These are phyloP conservation scores for Papilio glaucus DNA, from an alignment of 1,140 invertebrate species.

Conservation along the genomic window DNA sequence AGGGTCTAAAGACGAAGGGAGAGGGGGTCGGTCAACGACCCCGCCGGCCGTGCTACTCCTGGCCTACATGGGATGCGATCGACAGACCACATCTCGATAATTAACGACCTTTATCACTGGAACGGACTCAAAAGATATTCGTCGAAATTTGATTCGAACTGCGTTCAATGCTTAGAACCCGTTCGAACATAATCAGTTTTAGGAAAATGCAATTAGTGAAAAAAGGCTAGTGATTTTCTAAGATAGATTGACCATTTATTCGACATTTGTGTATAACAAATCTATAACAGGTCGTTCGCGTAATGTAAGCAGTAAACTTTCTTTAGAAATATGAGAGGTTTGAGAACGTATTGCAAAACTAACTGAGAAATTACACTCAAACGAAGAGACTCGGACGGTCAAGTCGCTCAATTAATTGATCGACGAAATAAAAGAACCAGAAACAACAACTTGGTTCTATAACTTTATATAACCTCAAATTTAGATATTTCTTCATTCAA, in stretches of 20 bases:
- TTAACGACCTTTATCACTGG: constrained; percentile 12
- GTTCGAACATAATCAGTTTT: no score
- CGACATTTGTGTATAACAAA: neutral
- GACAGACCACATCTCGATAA: constrained; percentile 38
- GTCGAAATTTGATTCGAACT: constrained; percentile 15
- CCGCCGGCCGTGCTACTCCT: constrained; percentile 73
- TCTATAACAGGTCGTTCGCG: constrained; percentile 10
- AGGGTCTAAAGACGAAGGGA: constrained; percentile 54
- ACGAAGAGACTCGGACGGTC: neutral
- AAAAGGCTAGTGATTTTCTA: no score
- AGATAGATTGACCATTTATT: no score
- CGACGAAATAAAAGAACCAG: neutral
- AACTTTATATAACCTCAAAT: neutral
- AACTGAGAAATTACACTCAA: neutral
- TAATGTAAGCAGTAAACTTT: constrained; percentile 11
- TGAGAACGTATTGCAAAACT: neutral
- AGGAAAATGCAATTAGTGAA: no score
- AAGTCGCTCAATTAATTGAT: neutral
- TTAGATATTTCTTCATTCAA: neutral
- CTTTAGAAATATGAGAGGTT: neutral
- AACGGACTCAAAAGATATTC: constrained; percentile 13
- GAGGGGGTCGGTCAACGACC: constrained; percentile 64
- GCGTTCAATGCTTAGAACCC: neutral
- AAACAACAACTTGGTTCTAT: constrained; percentile 11
- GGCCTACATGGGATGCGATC: constrained; percentile 63